Percentiles rank a stretch among this genome's conserved stretches.
phyloP scores from a whole-genome alignment of 1,140 invertebrate genomes.

The Micrasema minimum region DNA sequence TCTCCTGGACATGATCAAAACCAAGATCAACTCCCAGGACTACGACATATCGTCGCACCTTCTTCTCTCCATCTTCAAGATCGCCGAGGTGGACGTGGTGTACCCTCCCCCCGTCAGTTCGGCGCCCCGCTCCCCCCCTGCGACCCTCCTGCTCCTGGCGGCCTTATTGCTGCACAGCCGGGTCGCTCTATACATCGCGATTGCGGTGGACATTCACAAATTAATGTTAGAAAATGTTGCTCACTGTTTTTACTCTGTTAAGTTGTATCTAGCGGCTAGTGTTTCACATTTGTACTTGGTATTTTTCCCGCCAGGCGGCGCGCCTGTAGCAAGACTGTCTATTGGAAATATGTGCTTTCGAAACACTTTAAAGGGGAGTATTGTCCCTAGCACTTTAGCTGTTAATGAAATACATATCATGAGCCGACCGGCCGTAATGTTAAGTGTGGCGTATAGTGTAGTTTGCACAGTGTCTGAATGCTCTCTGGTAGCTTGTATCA shows the following conservation, averaged over 20 bases:
- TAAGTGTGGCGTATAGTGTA: not conserved
- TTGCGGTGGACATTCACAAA: constrained; percentile 37
- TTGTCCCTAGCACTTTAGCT: constrained; percentile 39
- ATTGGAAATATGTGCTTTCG: constrained; percentile 48
- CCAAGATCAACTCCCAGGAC: constrained; percentile 85
- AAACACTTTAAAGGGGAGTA: constrained; percentile 24
- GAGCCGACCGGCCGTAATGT: not conserved
- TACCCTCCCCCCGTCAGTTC: constrained; percentile 62
- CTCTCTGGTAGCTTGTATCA: constrained; percentile 49
- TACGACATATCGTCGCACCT: constrained; percentile 86
- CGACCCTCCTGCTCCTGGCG: not conserved
- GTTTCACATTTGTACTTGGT: constrained; percentile 7
- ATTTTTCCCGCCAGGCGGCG: not conserved
- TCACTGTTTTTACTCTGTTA: constrained; percentile 48
- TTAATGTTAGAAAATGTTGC: constrained; percentile 51
- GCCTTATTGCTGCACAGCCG: constrained; percentile 13
- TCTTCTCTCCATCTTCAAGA: constrained; percentile 88
- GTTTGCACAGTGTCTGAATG: not conserved
- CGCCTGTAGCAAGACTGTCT: constrained; percentile 35
- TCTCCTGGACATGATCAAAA: constrained; percentile 81
- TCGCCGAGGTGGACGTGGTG: constrained; percentile 88
- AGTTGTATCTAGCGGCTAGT: not conserved
- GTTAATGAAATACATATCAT: constrained; percentile 47
- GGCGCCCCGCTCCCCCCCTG: not conserved
- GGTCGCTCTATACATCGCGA: not conserved